Evolutionary conservation across 2,888 invertebrate genomes (phyloP).

Genomic region (Himalopsyche kuldschensis): DNA sequence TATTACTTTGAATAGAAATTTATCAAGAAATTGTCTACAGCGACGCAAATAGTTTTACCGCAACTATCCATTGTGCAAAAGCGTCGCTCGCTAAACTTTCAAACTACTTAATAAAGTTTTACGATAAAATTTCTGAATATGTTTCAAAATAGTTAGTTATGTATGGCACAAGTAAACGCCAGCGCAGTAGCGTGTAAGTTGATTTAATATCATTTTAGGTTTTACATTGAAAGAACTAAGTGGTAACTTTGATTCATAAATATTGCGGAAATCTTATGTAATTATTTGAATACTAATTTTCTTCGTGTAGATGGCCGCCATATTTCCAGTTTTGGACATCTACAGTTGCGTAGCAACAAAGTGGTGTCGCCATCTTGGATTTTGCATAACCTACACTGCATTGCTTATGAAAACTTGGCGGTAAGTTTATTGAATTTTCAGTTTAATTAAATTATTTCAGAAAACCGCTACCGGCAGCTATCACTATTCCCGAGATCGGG

Average conservation of each 20-base stretch:
- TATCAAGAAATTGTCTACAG: not conserved
- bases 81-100: not conserved
- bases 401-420: conserved; percentile 94
- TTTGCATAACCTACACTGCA: conserved; percentile 90
- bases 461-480: too few relatives aligned
- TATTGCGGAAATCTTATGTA: not conserved
- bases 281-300: not conserved
- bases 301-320: conserved; percentile 80
- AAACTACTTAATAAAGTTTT: not conserved
- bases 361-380: conserved; percentile 92
- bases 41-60: not conserved
- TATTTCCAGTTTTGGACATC: conserved; percentile 83
- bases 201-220: not conserved
- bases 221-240: too few relatives aligned
- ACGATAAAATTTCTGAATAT: not conserved
- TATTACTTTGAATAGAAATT: too few relatives aligned
- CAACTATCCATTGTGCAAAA: not conserved
- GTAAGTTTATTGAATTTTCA: conserved; percentile 53
- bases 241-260: too few relatives aligned
- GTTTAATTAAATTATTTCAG: too few relatives aligned
- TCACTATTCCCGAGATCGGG: too few relatives aligned
- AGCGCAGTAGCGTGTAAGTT: not conserved
- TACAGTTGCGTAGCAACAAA: conserved; percentile 87
- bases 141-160: not conserved
- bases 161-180: not conserved